Percentiles rank a stretch among this genome's conserved stretches.
phyloP scores from a whole-genome alignment of 2,113 vertebrate species.

The Panthera leo region DNA sequence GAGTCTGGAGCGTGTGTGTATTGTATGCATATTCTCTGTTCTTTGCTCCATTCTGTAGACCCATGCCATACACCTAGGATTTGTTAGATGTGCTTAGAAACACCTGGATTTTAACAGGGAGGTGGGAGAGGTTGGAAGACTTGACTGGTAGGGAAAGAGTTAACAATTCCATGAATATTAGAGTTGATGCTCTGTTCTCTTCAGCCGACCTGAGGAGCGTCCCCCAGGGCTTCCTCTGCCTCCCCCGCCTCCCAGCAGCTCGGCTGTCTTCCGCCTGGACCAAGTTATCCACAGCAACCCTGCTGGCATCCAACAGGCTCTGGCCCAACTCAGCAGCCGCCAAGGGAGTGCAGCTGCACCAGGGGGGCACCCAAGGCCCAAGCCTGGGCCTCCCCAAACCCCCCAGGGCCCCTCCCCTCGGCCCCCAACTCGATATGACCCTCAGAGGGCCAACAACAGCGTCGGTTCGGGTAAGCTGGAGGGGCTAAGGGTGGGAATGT shows the following conservation, averaged over 20 bases:
- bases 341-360: conserved; percentile 68
- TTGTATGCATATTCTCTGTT: fast-evolving
- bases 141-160: not conserved
- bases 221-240: conserved; percentile 75
- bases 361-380: conserved; percentile 69
- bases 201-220: conserved; percentile 82
- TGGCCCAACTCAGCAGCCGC: conserved; percentile 82
- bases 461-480: conserved; percentile 62
- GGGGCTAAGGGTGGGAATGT: not conserved
- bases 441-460: conserved; percentile 9
- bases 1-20: fast-evolving
- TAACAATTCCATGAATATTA: not conserved
- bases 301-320: conserved; percentile 84
- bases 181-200: not conserved
- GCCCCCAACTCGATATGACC: conserved; percentile 48
- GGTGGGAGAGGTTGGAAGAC: not conserved
- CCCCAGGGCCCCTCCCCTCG: conserved; percentile 52
- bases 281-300: conserved; percentile 85
- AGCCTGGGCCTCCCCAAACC: conserved; percentile 61
- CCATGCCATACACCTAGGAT: fast-evolving
- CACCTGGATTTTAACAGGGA: not conserved
- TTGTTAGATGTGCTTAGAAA: not conserved
- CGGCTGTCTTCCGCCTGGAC: conserved; percentile 85
- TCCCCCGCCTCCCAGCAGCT: conserved; percentile 80
- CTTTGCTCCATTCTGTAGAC: fast-evolving